Evolutionary conservation across 2,888 invertebrate genomes (phyloP), one percentile per base, ranked within the genome.

Genomic region (Volucella inanis): DNA sequence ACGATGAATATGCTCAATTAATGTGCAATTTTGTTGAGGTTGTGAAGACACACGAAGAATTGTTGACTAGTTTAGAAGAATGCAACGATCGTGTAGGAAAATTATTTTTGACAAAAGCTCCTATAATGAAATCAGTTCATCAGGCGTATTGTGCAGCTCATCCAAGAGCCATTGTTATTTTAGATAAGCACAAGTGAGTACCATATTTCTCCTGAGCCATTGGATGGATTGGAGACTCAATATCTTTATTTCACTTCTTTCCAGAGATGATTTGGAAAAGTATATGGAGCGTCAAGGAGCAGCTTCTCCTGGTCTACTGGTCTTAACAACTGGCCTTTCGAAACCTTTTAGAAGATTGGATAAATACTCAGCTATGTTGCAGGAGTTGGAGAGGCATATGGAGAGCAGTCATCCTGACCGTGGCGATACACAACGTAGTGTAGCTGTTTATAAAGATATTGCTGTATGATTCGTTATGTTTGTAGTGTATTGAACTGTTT

Each of bases 381-480:
- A 99, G 91, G 99, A 99, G 91, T 93, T 99, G 83, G 98, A 99
- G 88, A 93, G 99, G 80, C 98, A 99, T 90, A 96, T 99, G 71
- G 98, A 98, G 91, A 98, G 98, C 91, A 96, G 96, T 87, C 98
- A 99, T 92, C 95, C 96, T 0, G 99, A 99, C 92, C 94, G 99
- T 87, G 99, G 99, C 0, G 99, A 99, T 90, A 97, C 98, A 0
- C 99, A 99, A 92, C 94, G 99, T 87, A 98, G 99, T 54, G 96
- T 98, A 87, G 95, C 96, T 88, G 97, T 99, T 47, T 99, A 97
- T 91, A 97, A 98, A 91, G 98, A 99, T 89, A 96, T 99, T 89
- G 96, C 97, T 88, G 98, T 98, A 93, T 94, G 95, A 67, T 3
- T 61, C 38, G 64, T 54, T 41, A 50, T 39, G 38, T 47, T 14